Conservation (phyloP, 1,140 invertebrate species). For the Tachypleus tridentatus region DNA sequence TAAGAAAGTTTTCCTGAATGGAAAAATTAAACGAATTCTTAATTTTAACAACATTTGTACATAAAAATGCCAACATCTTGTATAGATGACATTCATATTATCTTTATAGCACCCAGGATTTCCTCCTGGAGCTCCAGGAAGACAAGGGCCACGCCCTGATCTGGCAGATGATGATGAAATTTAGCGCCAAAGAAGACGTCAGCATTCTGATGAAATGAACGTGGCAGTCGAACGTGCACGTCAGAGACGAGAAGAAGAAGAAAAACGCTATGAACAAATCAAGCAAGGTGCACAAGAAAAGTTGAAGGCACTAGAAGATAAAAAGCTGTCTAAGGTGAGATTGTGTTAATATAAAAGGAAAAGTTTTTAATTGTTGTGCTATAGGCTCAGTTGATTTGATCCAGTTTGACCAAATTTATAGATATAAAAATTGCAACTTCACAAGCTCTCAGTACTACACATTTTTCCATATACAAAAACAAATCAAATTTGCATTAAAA, state of each 20-base stretch:
- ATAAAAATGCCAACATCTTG: no score
- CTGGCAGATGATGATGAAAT: slow-evolving; percentile 54
- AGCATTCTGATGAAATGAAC: slow-evolving; percentile 52
- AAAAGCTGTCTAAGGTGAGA: slow-evolving; percentile 28
- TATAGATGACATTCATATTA: no score
- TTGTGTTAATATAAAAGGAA: slow-evolving; percentile 36
- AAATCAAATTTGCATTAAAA: no score
- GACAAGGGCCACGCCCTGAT: slow-evolving; percentile 12
- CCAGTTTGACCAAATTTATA: no score
- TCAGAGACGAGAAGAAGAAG: slow-evolving; percentile 64
- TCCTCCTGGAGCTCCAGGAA: slow-evolving; percentile 3
- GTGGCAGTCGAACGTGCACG: slow-evolving; percentile 58
- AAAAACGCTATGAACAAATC: slow-evolving; percentile 53
- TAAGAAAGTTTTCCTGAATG: no score
- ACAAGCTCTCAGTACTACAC: no score
- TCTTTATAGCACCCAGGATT: slow-evolving; percentile 14
- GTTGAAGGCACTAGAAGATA: slow-evolving; percentile 46
- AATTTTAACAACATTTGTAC: no score
- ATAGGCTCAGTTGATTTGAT: no score
- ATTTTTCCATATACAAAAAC: no score
- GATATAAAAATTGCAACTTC: no score
- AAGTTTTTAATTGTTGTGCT: not conserved
- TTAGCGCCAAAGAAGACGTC: slow-evolving; percentile 51
- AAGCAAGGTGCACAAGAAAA: slow-evolving; percentile 45
- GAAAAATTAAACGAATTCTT: no score